Evolutionary conservation across 1,140 invertebrate species (phyloP).

Genomic region (Planococcus citri): DNA sequence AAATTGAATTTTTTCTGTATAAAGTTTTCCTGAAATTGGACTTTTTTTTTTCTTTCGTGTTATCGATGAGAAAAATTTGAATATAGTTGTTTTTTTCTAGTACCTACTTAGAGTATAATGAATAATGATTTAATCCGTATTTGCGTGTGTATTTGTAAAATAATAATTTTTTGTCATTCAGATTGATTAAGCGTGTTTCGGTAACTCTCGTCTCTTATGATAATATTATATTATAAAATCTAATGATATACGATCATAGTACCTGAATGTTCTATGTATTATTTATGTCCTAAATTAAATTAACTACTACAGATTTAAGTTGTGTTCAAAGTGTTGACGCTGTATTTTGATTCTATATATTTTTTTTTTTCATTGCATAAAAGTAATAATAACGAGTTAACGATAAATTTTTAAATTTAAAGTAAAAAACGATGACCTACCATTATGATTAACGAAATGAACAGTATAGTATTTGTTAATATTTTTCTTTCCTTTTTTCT

Average conservation of each 20-base stretch:
- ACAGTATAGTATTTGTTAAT: not conserved
- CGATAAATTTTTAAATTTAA: not conserved
- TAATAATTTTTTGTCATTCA: not conserved
- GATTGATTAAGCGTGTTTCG: not conserved
- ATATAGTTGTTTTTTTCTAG: too few relatives aligned
- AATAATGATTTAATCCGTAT: not conserved
- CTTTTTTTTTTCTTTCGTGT: too few relatives aligned
- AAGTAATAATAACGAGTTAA: not conserved
- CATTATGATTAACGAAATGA: constrained; percentile 3
- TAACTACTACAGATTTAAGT: not conserved
- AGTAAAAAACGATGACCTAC: constrained; percentile 1
- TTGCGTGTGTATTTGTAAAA: not conserved
- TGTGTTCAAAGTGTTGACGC: not conserved
- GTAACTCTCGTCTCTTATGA: not conserved
- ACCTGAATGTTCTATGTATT: constrained; percentile 7
- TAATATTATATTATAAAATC: not conserved
- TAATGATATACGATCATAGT: constrained; percentile 3
- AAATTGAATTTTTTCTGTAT: too few relatives aligned
- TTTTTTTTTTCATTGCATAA: not conserved
- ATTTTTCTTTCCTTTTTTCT: too few relatives aligned
- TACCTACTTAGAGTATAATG: too few relatives aligned
- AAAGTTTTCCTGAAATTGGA: too few relatives aligned
- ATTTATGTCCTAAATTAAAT: not conserved
- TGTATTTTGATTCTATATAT: not conserved
- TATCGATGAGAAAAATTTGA: too few relatives aligned